Evolutionary conservation across 2,888 invertebrate species (phyloP).

Genomic region (Agrotis segetum): DNA sequence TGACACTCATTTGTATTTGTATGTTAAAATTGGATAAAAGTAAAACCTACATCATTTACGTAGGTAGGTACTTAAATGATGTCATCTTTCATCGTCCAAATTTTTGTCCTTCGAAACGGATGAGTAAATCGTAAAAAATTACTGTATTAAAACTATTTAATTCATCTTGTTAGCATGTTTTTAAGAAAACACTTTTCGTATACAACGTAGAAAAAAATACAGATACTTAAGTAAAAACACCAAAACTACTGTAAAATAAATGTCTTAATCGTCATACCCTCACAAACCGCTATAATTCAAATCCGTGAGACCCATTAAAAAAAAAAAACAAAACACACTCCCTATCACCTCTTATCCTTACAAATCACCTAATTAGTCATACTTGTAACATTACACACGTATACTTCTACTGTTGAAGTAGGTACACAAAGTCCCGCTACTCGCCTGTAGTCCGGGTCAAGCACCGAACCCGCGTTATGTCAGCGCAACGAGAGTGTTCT

Average conservation of each 20-base stretch:
- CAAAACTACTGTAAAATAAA: background rate
- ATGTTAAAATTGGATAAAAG: no score
- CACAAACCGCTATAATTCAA: background rate
- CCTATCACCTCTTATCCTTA: slow-evolving; percentile 17
- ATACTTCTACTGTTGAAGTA: no score
- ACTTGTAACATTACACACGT: slow-evolving; percentile 17
- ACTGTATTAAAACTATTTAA: no score
- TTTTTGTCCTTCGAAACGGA: no score
- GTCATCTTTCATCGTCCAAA: no score
- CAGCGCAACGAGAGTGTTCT: slow-evolving; percentile 69
- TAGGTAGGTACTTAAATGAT: no score
- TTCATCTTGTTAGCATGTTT: no score
- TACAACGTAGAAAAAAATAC: background rate
- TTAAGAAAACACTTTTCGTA: no score
- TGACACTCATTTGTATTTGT: no score
- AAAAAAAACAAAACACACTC: background rate
- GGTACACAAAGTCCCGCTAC: slow-evolving; percentile 37
- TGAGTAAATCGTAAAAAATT: no score
- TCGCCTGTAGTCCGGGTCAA: slow-evolving; percentile 34
- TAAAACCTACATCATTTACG: no score
- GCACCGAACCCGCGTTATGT: slow-evolving; percentile 63
- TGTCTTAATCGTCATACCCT: background rate
- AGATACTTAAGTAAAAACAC: background rate
- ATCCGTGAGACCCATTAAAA: background rate
- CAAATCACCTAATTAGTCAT: slow-evolving; percentile 22